Evolutionary conservation across 1,140 invertebrate species (phyloP), one percentile per base, ranked within the genome.

Genomic region (Triops longicaudatus): DNA sequence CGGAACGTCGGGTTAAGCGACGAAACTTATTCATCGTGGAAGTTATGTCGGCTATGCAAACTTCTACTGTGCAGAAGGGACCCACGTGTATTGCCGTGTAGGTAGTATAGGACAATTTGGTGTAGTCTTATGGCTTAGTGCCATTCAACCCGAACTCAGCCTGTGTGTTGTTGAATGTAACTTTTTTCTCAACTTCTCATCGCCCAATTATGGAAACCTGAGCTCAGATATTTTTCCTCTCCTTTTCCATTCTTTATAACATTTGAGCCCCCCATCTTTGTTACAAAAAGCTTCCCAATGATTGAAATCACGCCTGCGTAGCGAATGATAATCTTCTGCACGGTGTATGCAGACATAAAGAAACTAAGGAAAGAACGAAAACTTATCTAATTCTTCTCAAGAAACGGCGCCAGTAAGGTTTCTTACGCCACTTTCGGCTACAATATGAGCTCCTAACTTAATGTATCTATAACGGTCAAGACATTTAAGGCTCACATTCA

Each of bases 271-370:
- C 50, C 17, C 50, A 22, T n/a, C 50, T 63, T 63, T 63, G 17
- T 63, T 63, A 22, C 22, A 63, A 63, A 63, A 63, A 63, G 7
- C 14, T 63, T 22, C 50, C 1, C 50, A n/a, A 63, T 22, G 50
- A 63, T 63, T 63, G 50, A 63, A 63, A 63, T 63, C 50, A 63
- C 22, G 50, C 50, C 50, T 63, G 50, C 50, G 50, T 63, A n/a
- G 50, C 50, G 50, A 63, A 63, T 22, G 50, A 17, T 63, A 63
- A 63, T 63, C 50, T 14, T 22, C 50, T 17, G 1, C 17, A 22
- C 6, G n/a, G n/a, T n/a, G n/a, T n/a, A n/a, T n/a, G 14, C 5
- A 22, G 22, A 22, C 17, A 63, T 17, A 63, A 63, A 22, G 50
- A 63, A 14, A 63, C 14, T 0, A 10, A 63, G 5, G 0, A 63